phyloP scores from a whole-genome alignment of 2,888 invertebrate species.

The Tenthredo distinguenda region DNA sequence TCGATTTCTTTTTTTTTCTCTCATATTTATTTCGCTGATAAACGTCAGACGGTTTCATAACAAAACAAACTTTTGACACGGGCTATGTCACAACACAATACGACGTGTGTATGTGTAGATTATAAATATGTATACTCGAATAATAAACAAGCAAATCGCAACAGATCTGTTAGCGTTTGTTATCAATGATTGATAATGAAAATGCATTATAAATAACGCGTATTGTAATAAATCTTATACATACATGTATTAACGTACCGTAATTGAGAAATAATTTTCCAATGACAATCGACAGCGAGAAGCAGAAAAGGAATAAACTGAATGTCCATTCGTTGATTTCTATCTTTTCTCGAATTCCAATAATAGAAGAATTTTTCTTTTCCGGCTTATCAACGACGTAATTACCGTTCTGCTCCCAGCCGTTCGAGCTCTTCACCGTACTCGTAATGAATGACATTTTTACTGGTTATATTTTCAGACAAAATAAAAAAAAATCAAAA shows the following conservation, averaged over 20 bases:
- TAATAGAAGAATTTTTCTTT: background rate
- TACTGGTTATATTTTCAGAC: background rate
- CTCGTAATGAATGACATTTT: conserved; percentile 44
- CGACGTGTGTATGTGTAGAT: background rate
- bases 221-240: background rate
- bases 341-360: conserved; percentile 58
- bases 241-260: conserved; percentile 61
- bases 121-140: background rate
- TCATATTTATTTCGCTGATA: background rate
- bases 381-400: background rate
- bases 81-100: background rate
- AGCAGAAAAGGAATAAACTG: conserved; percentile 63
- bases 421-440: background rate
- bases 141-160: background rate
- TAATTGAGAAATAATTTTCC: conserved; percentile 68
- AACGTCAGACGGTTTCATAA: background rate
- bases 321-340: conserved; percentile 69
- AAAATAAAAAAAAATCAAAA: background rate
- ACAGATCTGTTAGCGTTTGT: background rate
- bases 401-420: conserved; percentile 39
- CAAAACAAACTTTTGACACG: conserved; percentile 22
- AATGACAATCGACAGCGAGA: conserved; percentile 66
- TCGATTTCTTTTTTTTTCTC: background rate
- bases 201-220: background rate
- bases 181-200: background rate